Base-by-base conservation (phyloP, 2,113 vertebrate species). In the Seriola dumerili region DNA sequence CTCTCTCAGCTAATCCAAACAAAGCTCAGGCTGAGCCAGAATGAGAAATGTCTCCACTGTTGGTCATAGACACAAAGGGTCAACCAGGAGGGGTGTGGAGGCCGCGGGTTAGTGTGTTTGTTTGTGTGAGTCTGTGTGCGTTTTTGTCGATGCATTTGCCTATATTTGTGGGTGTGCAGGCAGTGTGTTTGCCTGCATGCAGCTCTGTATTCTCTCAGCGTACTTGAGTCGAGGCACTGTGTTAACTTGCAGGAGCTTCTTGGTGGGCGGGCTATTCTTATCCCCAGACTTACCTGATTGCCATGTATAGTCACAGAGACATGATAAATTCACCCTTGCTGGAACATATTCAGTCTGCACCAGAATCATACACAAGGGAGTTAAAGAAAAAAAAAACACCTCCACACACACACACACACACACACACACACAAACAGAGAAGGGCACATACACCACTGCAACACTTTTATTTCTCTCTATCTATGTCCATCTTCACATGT, bases 1-100 rank as follows among this genome's bases (percentile, higher is more conserved):
- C 94, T 92, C 90, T 80, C 92, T 95, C 94, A 92, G 89, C 87
- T 95, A 93, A 95, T 95, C 93, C 88, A 96, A 95, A 95, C 95
- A 95, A 92, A 90, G 90, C 89, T 89, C 61, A 64, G 78, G 65
- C 91, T 75, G 82, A 91, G 88, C 89, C 86, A 69, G 68, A 90
- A 80, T 85, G 88, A 87, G 88, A 86, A 94, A 92, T 91, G 91
- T 91, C 78, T 83, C 72, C 85, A 19, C 88, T 88, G 91, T 75
- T 84, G 88, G 88, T 79, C 81, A 69, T 78, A 76, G 79, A 85
- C 55, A 34, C 79, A 72, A 63, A 79, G 88, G 91, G 87, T 92
- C 92, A 91, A 63, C 48, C 62, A 61, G 80, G 44, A 88, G 78
- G 84, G 65, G 70, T 65, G 68, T n/a, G 77, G 40, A 13, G 17